Evolutionary conservation across 2,113 vertebrate genomes (phyloP), one percentile per base, ranked within the genome.

Genomic region (Pterophyllum scalare): DNA sequence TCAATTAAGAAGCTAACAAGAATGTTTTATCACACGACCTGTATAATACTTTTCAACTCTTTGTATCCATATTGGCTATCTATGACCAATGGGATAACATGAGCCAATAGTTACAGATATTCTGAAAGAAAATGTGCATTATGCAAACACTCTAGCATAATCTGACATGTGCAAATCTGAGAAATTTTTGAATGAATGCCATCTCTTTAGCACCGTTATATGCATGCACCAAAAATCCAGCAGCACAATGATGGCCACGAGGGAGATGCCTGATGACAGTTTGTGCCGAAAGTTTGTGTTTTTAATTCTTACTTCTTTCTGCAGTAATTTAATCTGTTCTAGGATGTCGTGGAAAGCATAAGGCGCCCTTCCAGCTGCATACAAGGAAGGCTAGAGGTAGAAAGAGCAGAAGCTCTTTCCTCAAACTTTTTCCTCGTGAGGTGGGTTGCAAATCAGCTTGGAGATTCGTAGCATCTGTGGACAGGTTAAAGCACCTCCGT

Each of bases 401-500:
- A 70, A 52, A 11, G 24, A 49, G 65, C 65, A 70, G 65, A 28
- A 70, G 17, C 65, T 67, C 14, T 46, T 67, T 19, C 46, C 38
- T 46, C 62, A 7, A 35, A 35, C 33, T 1, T 35, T 31, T 31
- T 31, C 43, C 62, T 65, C 62, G 24, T n/a, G 62, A 72, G 40
- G 3, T 52, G 46, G 43, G 17, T 31, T 72, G 24, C 65, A 49
- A 28, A 52, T 1, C 24, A 52, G 65, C 43, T 72, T 72, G 43
- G 17, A 31, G 65, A 17, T 70, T 43, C 3, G 0, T 1, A 28
- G 43, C 14, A 17, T 5, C 46, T 43, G 12, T 43, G 11, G 40
- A 12, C 40, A 43, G 40, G 40, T 1, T 49, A 49, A 17, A 17
- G 46, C 26, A 72, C 13, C 26, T 2, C 43, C 20, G 43, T 72